Base-by-base conservation (phyloP, 2,797 vertebrate genomes). In the Xiphophorus birchmanni region DNA sequence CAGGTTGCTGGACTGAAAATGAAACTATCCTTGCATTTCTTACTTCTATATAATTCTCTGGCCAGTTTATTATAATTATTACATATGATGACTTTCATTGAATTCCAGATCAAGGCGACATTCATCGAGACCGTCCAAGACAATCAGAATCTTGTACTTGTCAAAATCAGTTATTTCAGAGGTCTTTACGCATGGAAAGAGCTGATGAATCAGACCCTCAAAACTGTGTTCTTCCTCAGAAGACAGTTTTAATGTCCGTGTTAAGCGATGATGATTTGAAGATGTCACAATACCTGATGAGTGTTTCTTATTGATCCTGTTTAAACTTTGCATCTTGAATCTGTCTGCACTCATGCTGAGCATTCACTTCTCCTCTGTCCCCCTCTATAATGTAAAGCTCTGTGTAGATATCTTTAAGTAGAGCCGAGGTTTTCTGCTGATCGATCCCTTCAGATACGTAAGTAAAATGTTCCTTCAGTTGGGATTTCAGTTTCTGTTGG, bases 111-210 rank as follows among this genome's bases (percentile, higher is more conserved):
- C 23, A 1, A 83, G 74, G 0, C 76, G 75, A 0, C 82, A 91
- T 79, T 92, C 89, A 84, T 92, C 88, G 5, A 90, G 10, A 35
- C 91, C 91, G 81, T 92, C 91, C 67, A 92, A 79, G 48, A 92
- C 77, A 48, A 92, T 2, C 54, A 92, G 35, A 47, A 86, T 86
- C 0, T 15, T 0, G 0, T 87, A 90, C 2, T 82, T 74, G 76
- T 90, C 10, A 73, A 80, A 92, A 74, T 90, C 45, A 0, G 2
- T 0, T 84, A 90, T 90, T 73, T 90, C 83, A 45, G 91, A 88
- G 73, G 60, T 80, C 48, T 32, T 26, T 87, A 90, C 90, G 18
- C 1, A 35, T 0, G 84, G 84, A 3, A 79, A 75, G 13, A 92
- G 84, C 56, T 48, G 37, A 73, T 86, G 11, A 60, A 92, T 0